Base-by-base conservation (phyloP, 35 echinoderm and acorn worm genomes). In the Lytechinus pictus region DNA sequence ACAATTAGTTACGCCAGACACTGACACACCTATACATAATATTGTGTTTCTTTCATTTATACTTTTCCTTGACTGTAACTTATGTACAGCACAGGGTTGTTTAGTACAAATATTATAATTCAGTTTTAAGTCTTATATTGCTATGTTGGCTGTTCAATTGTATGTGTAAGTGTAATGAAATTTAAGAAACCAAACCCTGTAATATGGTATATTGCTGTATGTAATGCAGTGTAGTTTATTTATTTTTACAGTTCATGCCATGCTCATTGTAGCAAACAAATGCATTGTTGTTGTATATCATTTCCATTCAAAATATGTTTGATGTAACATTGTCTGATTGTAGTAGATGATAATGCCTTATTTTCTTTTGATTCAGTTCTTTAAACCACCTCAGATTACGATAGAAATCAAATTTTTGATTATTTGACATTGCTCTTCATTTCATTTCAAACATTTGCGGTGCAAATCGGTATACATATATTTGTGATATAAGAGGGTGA, bases 231-330 rank as follows among this genome's bases (percentile, higher is more conserved):
- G 88, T 90, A 90, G 88, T 90, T 79, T 90, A 90, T 90, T 90
- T 90, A 90, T 90, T 90, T 90, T 90, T 90, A 90, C 88, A 90
- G 52, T 90, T 90, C 88, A 90, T 90, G 88, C 88, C 88, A 79
- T 7, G 66, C 66, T 24, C 66, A 79, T 79, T 79, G 66, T 79
- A 79, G 66, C 66, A 8, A 24, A 79, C 66, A 79, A 8, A 60
- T 79, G 66, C 66, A 79, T 79, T 79, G 66, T 79, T 79, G 66
- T 79, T 79, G 66, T 79, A 79, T 79, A 79, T 79, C 66, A 79
- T 79, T 79, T 79, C 66, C 66, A 24, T 79, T 79, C 66, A 5
- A 79, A 79, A 79, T 79, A 16, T 24, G 66, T 24, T 44, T 79
- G 66, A 24, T 79, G 19, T 79, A 79, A 19, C 66, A 24, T 79